Conservation (phyloP, 2,113 vertebrate genomes). For the Dicerorhinus sumatrensis region DNA sequence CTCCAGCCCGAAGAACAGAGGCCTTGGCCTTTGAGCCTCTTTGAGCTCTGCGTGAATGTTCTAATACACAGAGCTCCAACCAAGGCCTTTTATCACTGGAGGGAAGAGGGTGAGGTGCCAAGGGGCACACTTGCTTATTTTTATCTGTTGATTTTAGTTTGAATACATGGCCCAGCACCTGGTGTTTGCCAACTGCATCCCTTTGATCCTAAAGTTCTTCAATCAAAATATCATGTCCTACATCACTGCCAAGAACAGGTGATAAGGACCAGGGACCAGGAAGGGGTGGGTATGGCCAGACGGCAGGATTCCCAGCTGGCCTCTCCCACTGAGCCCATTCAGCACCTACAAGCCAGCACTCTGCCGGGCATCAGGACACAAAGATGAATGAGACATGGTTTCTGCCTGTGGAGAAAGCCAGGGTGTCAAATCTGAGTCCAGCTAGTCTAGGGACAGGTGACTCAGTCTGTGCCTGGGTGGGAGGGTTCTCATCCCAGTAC, state of each 20-base stretch:
- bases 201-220: constrained; percentile 99
- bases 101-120: too few relatives aligned
- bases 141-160: constrained; percentile 88
- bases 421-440: neutral
- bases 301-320: neutral
- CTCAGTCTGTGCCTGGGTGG: neutral
- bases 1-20: neutral
- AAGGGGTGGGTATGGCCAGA: neutral
- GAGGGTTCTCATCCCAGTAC: neutral
- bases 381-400: neutral
- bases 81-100: neutral
- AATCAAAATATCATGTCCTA: constrained; percentile 99
- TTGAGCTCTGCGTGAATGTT: neutral
- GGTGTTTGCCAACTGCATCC: constrained; percentile 99
- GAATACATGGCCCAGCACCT: constrained; percentile 99
- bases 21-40: neutral
- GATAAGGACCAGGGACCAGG: neutral
- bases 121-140: neutral
- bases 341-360: neutral
- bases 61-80: neutral
- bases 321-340: neutral
- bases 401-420: neutral
- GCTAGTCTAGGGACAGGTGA: neutral
- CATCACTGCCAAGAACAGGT: constrained; percentile 99
- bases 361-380: neutral